Evolutionary conservation across 1,140 invertebrate genomes (phyloP), one percentile per base, ranked within the genome.

Genomic region (Lithobius niger): DNA sequence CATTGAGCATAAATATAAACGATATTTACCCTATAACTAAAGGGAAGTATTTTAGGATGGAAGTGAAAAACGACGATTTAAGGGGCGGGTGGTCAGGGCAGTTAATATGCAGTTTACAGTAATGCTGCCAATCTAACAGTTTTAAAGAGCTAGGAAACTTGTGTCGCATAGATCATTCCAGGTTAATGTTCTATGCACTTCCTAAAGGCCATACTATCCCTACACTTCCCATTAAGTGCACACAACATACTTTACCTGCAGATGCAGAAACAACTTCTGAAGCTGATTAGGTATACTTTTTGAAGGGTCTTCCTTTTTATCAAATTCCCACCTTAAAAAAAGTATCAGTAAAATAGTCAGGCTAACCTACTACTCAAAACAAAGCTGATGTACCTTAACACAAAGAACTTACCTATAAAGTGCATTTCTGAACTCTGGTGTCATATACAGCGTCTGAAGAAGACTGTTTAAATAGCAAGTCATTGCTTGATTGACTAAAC

Each of bases 401-500:
- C 15, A 40, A 52, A 44, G 48, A 21, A 55, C 45, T 59, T 61
- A 76, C 73, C 82, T 83, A 66, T 93, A 93, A 4, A 94, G 69
- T 1, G 86, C 84, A 72, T 95, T 95, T 28, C 90, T 74, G 67
- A 95, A 93, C 70, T 95, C 90, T n/a, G 91, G 90, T 2, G 89
- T 94, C 87, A 95, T 94, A 64, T 79, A 94, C 1, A 95, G 72
- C 1, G 86, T 85, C 72, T 95, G 90, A 1, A 95, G 72, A 24
- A 94, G 71, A 72, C 86, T 90, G 67, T 94, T 95, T 15, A 95
- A 74, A 67, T 94, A 94, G 67, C 90, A 94, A 0, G 90, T 94
- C 88, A 93, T 93, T 1, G 88, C 88, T 70, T 92, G 88, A 70
- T 95, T 95, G 0, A 93, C 86, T 27, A 95, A 72, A 31, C 90